phyloP scores from a whole-genome alignment of 2,113 vertebrate genomes.

The Callithrix jacchus region DNA sequence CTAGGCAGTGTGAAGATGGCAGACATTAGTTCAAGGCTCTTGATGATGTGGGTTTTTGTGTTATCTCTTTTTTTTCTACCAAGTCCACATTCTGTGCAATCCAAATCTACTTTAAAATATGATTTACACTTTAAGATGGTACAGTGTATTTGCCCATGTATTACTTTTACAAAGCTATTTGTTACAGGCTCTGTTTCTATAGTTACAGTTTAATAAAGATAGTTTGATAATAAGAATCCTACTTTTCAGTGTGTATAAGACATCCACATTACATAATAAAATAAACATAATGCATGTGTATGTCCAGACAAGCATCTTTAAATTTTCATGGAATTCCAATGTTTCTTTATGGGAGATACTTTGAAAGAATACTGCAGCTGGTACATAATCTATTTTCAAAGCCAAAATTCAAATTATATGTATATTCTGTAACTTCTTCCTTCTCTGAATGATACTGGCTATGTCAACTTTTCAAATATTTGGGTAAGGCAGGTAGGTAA shows the following conservation, averaged over 20 bases:
- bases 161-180: background rate
- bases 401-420: background rate
- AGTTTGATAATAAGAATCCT: background rate
- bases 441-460: background rate
- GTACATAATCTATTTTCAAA: background rate
- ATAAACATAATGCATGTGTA: background rate
- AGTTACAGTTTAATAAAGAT: background rate
- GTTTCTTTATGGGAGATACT: background rate
- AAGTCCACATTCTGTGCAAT: background rate
- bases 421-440: background rate
- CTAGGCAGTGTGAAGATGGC: too few species aligned
- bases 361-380: background rate
- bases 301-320: background rate
- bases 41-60: background rate
- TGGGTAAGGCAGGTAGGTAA: background rate
- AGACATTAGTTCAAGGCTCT: background rate
- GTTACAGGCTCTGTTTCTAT: background rate
- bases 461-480: background rate
- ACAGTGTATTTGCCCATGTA: background rate
- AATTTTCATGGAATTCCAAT: background rate
- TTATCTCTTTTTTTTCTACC: background rate
- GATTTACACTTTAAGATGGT: background rate
- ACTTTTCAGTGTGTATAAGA: background rate
- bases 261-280: background rate
- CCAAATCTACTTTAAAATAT: background rate